Evolutionary conservation across 2,888 invertebrate species (phyloP).

Genomic region (Chrysotoxum bicinctum): DNA sequence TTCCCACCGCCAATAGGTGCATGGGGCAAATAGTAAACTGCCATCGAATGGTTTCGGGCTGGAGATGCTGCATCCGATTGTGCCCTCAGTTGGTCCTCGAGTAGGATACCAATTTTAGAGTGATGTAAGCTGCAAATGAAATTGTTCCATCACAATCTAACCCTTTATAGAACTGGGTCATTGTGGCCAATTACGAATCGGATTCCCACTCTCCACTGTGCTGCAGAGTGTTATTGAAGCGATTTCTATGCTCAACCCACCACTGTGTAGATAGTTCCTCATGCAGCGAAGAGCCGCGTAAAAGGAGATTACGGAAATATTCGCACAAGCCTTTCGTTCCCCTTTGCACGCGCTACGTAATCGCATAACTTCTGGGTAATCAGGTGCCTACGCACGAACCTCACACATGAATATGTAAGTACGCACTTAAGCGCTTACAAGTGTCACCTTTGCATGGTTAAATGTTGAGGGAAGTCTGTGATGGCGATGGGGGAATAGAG

Average conservation of each 20-base stretch:
- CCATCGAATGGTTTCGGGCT: background rate
- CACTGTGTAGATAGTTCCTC: background rate
- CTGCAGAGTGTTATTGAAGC: background rate
- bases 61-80: slow-evolving; percentile 14
- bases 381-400: slow-evolving; percentile 76
- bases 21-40: background rate
- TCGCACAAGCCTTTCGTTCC: slow-evolving; percentile 32
- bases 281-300: background rate
- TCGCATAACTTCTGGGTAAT: slow-evolving; percentile 78
- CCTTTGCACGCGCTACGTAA: slow-evolving; percentile 65
- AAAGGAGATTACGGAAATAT: slow-evolving; percentile 23
- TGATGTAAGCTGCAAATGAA: slow-evolving; percentile 38
- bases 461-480: slow-evolving; percentile 2
- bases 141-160: slow-evolving; percentile 46
- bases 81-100: background rate
- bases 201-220: background rate
- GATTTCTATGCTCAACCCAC: background rate
- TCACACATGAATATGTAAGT: slow-evolving; percentile 70
- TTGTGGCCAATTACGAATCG: slow-evolving; percentile 20
- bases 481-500: slow-evolving; percentile 47
- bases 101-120: background rate
- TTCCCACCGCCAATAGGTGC: background rate
- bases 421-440: slow-evolving; percentile 71
- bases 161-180: slow-evolving; percentile 37
- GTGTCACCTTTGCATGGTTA: slow-evolving; percentile 65